Conservation (phyloP, 37 sponge, comb jelly and placozoan genomes). For the Oopsacas minuta region DNA sequence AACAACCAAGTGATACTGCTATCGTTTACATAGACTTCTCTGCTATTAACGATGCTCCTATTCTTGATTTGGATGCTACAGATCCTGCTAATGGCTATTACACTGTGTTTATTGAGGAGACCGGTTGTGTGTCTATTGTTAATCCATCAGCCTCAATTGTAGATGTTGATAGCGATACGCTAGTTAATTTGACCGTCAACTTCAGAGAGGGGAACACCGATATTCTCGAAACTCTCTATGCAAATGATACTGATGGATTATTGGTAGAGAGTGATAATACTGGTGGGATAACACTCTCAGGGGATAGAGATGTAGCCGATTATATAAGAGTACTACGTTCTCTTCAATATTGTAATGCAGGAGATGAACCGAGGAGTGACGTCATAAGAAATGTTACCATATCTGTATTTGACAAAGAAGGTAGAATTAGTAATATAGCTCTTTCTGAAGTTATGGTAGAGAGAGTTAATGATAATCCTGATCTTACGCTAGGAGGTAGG, state of each 20-base stretch:
- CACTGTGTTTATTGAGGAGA: background rate
- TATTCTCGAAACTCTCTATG: background rate
- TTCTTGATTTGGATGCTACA: background rate
- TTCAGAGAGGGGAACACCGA: background rate
- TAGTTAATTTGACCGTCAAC: background rate
- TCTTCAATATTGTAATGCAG: background rate
- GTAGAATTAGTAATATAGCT: background rate
- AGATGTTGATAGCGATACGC: background rate
- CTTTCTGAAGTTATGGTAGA: background rate
- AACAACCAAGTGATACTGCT: background rate
- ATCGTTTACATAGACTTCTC: background rate
- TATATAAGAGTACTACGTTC: background rate
- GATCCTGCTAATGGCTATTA: background rate
- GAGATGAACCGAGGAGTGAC: slow-evolving; percentile 4
- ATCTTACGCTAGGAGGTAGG: background rate
- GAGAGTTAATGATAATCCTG: background rate
- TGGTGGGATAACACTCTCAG: background rate
- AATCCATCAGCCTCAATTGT: background rate
- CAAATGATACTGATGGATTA: background rate
- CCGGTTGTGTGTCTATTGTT: background rate
- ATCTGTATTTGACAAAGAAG: background rate
- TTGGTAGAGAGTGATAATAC: background rate
- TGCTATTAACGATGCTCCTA: background rate
- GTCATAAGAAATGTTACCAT: background rate
- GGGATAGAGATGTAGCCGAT: background rate